A percentile compares a stretch with the other conserved stretches of the same genome.
phyloP scores from a whole-genome alignment of 2,888 invertebrate species.

The Xestoiulus laeticollis region DNA sequence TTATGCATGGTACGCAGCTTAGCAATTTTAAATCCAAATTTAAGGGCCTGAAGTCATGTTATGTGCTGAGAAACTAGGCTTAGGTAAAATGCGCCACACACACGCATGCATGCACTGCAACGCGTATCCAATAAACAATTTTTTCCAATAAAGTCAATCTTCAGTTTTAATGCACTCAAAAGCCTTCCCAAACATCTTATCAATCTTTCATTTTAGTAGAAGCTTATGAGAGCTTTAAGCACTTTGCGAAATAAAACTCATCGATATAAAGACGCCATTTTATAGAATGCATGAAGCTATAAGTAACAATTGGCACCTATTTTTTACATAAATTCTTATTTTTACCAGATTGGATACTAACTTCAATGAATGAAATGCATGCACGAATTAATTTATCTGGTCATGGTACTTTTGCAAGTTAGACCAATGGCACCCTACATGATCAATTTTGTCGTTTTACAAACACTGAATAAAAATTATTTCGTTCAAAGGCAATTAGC shows the following conservation, averaged over 20 bases:
- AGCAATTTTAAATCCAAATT: constrained; percentile 36
- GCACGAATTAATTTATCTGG: no score
- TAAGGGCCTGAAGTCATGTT: constrained; percentile 21
- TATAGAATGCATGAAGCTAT: background rate
- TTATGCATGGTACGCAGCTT: constrained; percentile 18
- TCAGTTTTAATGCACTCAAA: background rate
- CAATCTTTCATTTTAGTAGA: constrained; percentile 5
- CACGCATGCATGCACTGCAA: background rate
- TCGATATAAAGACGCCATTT: background rate
- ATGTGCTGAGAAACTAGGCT: background rate
- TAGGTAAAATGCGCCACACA: background rate
- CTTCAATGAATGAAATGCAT: no score
- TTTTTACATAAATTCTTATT: no score
- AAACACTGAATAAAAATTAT: no score
- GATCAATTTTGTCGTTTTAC: no score
- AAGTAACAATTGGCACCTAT: background rate
- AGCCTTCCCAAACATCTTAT: background rate
- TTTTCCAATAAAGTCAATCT: constrained; percentile 4
- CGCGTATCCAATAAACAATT: background rate
- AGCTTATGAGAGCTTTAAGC: background rate
- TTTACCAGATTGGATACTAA: no score
- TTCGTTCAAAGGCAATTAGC: no score
- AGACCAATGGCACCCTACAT: no score
- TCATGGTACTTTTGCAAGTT: no score
- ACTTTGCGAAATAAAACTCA: background rate